Evolutionary conservation across 2,888 invertebrate species (phyloP).

Genomic region (Lampropteryx suffumata): DNA sequence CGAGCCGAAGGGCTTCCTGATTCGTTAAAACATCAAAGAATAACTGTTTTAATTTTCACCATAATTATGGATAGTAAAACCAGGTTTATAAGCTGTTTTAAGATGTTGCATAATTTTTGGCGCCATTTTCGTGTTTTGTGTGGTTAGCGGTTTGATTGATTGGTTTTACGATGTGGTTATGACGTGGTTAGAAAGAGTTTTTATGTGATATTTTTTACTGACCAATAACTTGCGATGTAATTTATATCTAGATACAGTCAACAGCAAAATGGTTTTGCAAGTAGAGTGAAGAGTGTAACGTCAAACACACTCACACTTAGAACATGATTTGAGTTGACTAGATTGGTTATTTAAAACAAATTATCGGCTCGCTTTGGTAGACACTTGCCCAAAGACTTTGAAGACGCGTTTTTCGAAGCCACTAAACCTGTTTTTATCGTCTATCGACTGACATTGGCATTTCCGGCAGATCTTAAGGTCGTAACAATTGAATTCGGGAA

Average conservation of each 20-base stretch:
- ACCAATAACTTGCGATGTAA: neutral
- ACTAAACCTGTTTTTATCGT: conserved; percentile 1
- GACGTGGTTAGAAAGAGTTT: conserved; percentile 11
- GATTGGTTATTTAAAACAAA: too few species aligned
- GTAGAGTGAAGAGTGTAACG: too few species aligned
- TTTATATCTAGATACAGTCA: too few species aligned
- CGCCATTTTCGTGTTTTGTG: conserved; percentile 26
- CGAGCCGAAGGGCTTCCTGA: conserved; percentile 50
- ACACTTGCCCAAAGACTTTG: conserved; percentile 3
- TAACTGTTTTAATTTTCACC: conserved; percentile 57
- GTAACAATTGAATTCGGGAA: conserved; percentile 7
- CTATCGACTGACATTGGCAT: conserved; percentile 21
- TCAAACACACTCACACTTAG: too few species aligned
- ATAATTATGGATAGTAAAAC: conserved; percentile 58
- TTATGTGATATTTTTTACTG: neutral
- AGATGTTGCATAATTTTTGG: conserved; percentile 35
- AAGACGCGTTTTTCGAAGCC: conserved; percentile 17
- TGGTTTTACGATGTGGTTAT: conserved; percentile 26
- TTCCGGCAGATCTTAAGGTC: conserved; percentile 26
- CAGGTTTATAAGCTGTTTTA: conserved; percentile 40
- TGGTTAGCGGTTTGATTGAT: conserved; percentile 20
- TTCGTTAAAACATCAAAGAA: conserved; percentile 63
- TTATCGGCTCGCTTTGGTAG: neutral
- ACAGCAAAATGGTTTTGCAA: too few species aligned
- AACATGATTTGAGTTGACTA: too few species aligned